Conservation (phyloP, 2,888 invertebrate species). For the Apodemia mormo region DNA sequence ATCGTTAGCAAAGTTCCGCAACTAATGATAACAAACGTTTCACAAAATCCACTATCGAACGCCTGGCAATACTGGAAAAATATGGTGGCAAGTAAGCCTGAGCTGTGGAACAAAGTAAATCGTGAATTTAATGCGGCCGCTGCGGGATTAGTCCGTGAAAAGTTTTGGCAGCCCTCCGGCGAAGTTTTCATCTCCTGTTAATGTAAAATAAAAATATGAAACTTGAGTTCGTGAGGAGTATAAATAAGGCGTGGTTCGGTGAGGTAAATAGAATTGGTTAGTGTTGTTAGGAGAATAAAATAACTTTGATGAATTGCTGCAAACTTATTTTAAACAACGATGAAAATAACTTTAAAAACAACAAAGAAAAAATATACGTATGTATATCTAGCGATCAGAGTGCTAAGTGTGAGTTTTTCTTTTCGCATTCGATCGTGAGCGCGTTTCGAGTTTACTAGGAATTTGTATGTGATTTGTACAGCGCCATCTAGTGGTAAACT, state of each 20-base stretch:
- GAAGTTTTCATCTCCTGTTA: conserved; percentile 75
- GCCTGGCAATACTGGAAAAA: conserved; percentile 67
- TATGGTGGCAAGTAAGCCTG: conserved; percentile 67
- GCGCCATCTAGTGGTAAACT: too few relatives aligned
- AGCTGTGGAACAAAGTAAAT: conserved; percentile 71
- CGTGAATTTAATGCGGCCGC: conserved; percentile 70
- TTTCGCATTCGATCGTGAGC: too few relatives aligned
- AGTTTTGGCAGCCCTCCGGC: conserved; percentile 54
- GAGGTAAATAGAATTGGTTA: conserved; percentile 1
- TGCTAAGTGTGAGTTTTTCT: too few relatives aligned
- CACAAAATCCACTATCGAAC: conserved; percentile 64
- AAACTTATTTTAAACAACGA: neutral
- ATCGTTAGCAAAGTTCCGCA: conserved; percentile 23
- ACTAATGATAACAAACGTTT: conserved; percentile 67
- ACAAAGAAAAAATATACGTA: too few relatives aligned
- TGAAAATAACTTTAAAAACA: too few relatives aligned
- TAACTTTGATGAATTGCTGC: neutral
- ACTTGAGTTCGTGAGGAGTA: conserved; percentile 44
- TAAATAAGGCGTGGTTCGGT: conserved; percentile 1
- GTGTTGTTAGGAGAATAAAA: neutral
- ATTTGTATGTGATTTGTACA: too few relatives aligned
- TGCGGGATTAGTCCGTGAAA: conserved; percentile 71
- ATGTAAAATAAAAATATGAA: conserved; percentile 59
- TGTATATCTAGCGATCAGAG: too few relatives aligned
- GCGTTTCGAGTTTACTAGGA: too few relatives aligned